Evolutionary conservation across 2,113 vertebrate genomes (phyloP), one percentile per base, ranked within the genome.

Genomic region (Actinemys pallida): DNA sequence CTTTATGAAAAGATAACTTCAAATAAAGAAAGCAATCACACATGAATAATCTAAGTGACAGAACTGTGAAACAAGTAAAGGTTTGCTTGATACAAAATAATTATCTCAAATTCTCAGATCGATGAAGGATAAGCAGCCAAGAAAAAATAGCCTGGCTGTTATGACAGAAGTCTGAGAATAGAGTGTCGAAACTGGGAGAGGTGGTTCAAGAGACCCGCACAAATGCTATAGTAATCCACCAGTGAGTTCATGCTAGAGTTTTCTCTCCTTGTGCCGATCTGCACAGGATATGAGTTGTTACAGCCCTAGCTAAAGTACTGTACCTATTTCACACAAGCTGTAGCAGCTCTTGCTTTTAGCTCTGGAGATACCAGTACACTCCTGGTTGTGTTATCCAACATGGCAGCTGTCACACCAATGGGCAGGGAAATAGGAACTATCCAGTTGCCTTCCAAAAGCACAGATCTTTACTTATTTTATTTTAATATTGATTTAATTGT

Each of bases 21-120:
- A 90, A 50, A 84, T 80, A 56, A 94, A 90, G 39, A 86, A 91
- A 93, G 75, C 49, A 96, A 69, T 94, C 86, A 92, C 24, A 91
- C 86, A 83, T 50, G 80, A 95, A 83, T 49, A 92, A 93, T 85
- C 45, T 49, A 91, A 45, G 80, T 87, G 56, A 90, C 84, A 89
- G 86, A 83, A 49, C 56, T 87, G n/a, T 72, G n/a, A 84, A 93
- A 91, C 4, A 91, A 90, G 89, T 76, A 89, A 93, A 84, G 17
- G 83, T 27, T 50, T 85, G 90, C 90, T 72, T 91, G 14, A 91
- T 35, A 91, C 14, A 85, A 49, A 52, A 52, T 24, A 57, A 5
- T 29, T 49, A 57, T 87, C 17, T 81, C 90, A 59, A 39, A n/a
- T 84, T 59, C 45, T 81, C 81, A 87, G 22, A 52, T n/a, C n/a